Percentiles rank a stretch among this genome's conserved stretches.
These are phyloP conservation scores for Mus spretus DNA, from an alignment of 2,797 vertebrate genomes.

Conservation along the genomic window DNA sequence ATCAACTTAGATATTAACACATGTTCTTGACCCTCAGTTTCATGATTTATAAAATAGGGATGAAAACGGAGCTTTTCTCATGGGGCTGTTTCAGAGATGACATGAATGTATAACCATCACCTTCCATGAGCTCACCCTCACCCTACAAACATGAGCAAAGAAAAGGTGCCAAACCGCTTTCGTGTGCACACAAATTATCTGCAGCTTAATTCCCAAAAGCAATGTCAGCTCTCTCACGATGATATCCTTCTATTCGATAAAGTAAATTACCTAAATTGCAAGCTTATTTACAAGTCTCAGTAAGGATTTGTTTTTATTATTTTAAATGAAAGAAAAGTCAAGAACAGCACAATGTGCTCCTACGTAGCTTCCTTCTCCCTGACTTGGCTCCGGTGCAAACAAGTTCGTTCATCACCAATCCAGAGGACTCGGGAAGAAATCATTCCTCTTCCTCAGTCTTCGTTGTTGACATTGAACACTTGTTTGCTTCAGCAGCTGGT, in stretches of 20 bases:
- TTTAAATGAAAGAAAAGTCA: conserved; percentile 61
- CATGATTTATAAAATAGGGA: background rate
- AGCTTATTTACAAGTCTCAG: conserved; percentile 13
- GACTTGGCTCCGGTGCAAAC: conserved; percentile 5
- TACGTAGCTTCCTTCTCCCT: conserved; percentile 20
- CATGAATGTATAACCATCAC: background rate
- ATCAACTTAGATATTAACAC: background rate
- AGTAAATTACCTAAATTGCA: conserved; percentile 19
- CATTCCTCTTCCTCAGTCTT: background rate
- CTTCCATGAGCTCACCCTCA: background rate
- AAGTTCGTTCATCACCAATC: background rate
- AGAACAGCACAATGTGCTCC: background rate
- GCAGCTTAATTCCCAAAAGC: conserved; percentile 27
- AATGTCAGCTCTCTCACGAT: background rate
- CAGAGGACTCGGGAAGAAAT: conserved; percentile 47
- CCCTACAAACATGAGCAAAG: background rate
- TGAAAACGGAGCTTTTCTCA: background rate
- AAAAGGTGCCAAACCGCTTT: background rate
- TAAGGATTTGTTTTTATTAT: background rate
- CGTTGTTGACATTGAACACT: background rate
- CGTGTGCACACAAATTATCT: background rate
- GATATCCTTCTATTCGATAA: background rate
- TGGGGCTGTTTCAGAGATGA: background rate
- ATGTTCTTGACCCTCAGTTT: background rate
- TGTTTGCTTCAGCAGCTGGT: conserved; percentile 51